Percentiles rank a stretch among this genome's conserved stretches.
Evolutionary conservation across 2,797 vertebrate genomes (phyloP).

Genomic region (Paedocypris micromegethes): DNA sequence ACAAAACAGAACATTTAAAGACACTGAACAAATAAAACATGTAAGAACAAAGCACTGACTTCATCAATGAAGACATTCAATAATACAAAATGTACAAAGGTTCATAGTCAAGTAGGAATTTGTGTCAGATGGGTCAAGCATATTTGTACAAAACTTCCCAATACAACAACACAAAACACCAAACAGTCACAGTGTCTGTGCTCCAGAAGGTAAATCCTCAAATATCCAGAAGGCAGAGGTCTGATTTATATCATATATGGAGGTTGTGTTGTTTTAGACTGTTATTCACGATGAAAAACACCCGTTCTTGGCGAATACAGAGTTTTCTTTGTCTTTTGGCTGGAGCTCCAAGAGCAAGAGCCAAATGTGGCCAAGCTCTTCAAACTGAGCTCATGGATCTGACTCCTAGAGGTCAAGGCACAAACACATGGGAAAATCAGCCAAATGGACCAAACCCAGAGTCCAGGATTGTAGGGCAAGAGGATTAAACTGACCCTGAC

Average conservation of each 20-base stretch:
- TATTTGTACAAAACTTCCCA: constrained; percentile 55
- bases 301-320: constrained; percentile 26
- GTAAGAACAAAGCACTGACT: constrained; percentile 53
- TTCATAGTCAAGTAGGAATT: constrained; percentile 64
- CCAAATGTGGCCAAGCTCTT: constrained; percentile 14
- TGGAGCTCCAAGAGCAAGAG: not conserved
- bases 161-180: constrained; percentile 45
- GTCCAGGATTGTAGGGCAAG: not conserved
- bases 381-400: constrained; percentile 16
- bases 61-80: constrained; percentile 60
- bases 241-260: constrained; percentile 59
- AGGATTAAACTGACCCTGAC: constrained; percentile 2
- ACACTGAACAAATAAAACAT: constrained; percentile 55
- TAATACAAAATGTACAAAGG: constrained; percentile 68
- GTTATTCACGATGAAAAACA: constrained; percentile 55
- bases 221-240: constrained; percentile 64
- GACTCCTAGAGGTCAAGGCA: constrained; percentile 27
- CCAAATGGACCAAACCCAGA: constrained; percentile 22
- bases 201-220: constrained; percentile 60
- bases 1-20: constrained; percentile 77
- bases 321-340: constrained; percentile 25
- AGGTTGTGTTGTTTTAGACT: constrained; percentile 47
- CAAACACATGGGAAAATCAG: constrained; percentile 10
- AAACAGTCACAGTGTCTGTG: constrained; percentile 40
- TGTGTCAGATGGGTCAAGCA: constrained; percentile 33